phyloP scores from a whole-genome alignment of 2,888 invertebrate genomes.

The Beris chalybata region DNA sequence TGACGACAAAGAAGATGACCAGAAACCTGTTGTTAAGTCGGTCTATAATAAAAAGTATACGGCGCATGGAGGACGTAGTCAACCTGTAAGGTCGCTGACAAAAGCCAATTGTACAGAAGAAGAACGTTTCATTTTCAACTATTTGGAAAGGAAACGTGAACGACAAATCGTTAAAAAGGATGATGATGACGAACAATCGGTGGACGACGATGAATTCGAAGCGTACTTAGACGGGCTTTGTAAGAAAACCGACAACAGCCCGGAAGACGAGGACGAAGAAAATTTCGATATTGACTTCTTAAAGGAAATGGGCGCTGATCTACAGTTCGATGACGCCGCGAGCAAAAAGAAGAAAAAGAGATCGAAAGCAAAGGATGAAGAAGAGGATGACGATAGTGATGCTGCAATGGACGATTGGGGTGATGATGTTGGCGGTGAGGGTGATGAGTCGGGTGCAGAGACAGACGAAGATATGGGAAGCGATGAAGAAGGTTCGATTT shows the following conservation, averaged over 20 bases:
- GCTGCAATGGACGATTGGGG: slow-evolving; percentile 50
- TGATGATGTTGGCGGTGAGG: slow-evolving; percentile 52
- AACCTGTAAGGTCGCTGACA: slow-evolving; percentile 73
- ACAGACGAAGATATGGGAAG: slow-evolving; percentile 41
- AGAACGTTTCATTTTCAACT: slow-evolving; percentile 67
- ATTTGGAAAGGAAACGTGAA: slow-evolving; percentile 60
- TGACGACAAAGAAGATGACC: slow-evolving; percentile 53
- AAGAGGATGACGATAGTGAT: slow-evolving; percentile 52
- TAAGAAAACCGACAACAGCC: slow-evolving; percentile 60
- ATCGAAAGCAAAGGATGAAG: slow-evolving; percentile 42
- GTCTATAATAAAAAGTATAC: slow-evolving; percentile 62
- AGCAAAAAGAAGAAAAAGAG: slow-evolving; percentile 46
- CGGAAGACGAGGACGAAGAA: slow-evolving; percentile 64
- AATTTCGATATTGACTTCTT: slow-evolving; percentile 68
- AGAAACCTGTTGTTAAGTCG: slow-evolving; percentile 45
- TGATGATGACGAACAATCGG: slow-evolving; percentile 63
- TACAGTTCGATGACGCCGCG: slow-evolving; percentile 43
- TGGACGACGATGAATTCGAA: slow-evolving; percentile 64
- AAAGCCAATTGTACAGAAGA: slow-evolving; percentile 83
- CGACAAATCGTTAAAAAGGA: slow-evolving; percentile 51
- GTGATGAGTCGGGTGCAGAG: slow-evolving; percentile 48
- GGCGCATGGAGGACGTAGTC: slow-evolving; percentile 69
- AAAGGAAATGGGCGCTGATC: slow-evolving; percentile 64
- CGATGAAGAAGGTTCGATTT: slow-evolving; percentile 43
- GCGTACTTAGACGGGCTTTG: slow-evolving; percentile 58